Percentiles rank a stretch among this genome's conserved stretches.
Evolutionary conservation across 2,113 vertebrate genomes (phyloP).

Genomic region (Psophia crepitans): DNA sequence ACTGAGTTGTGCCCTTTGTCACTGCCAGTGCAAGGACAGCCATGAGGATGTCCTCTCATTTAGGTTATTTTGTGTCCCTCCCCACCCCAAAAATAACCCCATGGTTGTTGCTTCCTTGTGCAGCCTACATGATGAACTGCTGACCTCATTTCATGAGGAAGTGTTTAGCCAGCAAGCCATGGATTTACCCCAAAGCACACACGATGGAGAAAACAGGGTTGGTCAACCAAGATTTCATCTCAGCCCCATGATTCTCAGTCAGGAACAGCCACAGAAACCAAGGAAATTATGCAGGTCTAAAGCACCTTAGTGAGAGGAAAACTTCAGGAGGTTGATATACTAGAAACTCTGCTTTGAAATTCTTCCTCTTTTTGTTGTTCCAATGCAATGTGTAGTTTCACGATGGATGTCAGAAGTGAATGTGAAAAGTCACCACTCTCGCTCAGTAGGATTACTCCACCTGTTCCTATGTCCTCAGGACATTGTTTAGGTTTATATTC

Average conservation of each 20-base stretch:
- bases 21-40: fast-evolving
- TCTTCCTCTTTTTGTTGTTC: background rate
- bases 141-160: background rate
- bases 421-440: background rate
- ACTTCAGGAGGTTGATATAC: background rate
- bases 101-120: background rate
- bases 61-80: background rate
- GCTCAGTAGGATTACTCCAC: background rate
- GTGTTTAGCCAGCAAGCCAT: background rate
- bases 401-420: background rate
- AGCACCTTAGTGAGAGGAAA: background rate
- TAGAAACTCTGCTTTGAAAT: background rate
- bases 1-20: background rate
- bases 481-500: background rate
- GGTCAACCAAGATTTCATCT: background rate
- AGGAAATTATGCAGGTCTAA: background rate
- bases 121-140: background rate
- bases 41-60: background rate
- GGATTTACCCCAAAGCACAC: background rate
- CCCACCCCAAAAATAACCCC: background rate
- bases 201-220: background rate
- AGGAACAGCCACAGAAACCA: background rate
- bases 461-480: background rate
- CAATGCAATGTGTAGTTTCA: background rate
- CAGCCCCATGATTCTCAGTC: background rate